Evolutionary conservation across 2,888 invertebrate genomes (phyloP), one percentile per base, ranked within the genome.

Genomic region (Drosophila anomalata): DNA sequence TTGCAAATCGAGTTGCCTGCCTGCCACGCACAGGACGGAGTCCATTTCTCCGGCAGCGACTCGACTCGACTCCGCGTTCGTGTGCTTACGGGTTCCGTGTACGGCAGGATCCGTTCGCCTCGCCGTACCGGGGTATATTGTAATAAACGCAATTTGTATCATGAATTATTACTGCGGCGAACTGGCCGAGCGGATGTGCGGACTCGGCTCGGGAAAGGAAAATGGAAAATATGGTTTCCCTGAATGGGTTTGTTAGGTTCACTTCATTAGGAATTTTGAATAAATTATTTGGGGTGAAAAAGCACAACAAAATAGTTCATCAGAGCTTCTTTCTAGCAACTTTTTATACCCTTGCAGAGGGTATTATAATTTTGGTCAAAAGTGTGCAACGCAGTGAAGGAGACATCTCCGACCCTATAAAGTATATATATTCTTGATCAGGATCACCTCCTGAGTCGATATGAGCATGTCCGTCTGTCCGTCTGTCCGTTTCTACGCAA

Each of bases 111-210:
- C 57, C 36, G 11, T 42, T 17, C 29, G 48, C 20, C 59, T 58
- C 51, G 14, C 54, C 61, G 54, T 44, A 75, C 61, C 36, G 52
- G 63, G 75, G 61, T 84, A 66, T 75, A 79, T 86, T 88, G 88
- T 87, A 88, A 87, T 88, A 85, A 88, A 85, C 87, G 89, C 89
- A 85, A 88, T 89, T 89, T 88, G 79, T 72, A 80, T 71, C 80
- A 88, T 87, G 87, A 87, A 82, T 89, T 89, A 87, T 87, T 89
- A 89, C 86, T 86, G 89, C 89, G 79, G 80, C 83, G 55, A 55
- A 63, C 53, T 51, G 73, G 66, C 66, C 69, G 63, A 69, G 63
- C 81, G 81, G 87, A 87, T 76, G 85, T 78, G 80, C 75, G 62
- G 74, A 46, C 69, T 73, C 72, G 50, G 24, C 54, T 53, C 55